Evolutionary conservation across 37 sponge, comb jelly and placozoan species (phyloP).

Genomic region (Cliona cf. orientalis): DNA sequence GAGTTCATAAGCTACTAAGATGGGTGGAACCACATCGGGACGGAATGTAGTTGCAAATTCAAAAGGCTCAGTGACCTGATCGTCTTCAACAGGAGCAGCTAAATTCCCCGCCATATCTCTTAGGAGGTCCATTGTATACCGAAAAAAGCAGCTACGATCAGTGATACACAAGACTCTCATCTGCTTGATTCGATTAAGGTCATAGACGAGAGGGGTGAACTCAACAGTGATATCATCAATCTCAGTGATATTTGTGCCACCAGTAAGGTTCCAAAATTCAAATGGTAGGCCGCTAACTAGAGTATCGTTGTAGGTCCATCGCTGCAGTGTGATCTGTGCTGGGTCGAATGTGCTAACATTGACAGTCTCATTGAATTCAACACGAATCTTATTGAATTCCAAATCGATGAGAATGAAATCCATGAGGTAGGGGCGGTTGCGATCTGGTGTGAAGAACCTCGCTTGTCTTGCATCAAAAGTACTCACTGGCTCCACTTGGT

Average conservation of each 20-base stretch:
- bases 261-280: slow-evolving; percentile 61
- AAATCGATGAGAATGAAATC: slow-evolving; percentile 78
- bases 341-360: slow-evolving; percentile 91
- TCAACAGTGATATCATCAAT: slow-evolving; percentile 78
- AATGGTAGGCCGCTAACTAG: slow-evolving; percentile 18
- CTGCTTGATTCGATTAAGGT: slow-evolving; percentile 86
- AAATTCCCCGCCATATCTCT: slow-evolving; percentile 88
- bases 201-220: slow-evolving; percentile 63
- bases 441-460: slow-evolving; percentile 68
- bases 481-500: slow-evolving; percentile 33
- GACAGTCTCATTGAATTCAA: slow-evolving; percentile 82
- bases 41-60: slow-evolving; percentile 52
- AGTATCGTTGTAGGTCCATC: slow-evolving; percentile 76
- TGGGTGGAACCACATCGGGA: slow-evolving; percentile 49
- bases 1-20: slow-evolving; percentile 57
- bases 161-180: slow-evolving; percentile 46
- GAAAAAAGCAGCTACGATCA: slow-evolving; percentile 64
- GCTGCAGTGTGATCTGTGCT: slow-evolving; percentile 75
- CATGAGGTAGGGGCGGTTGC: slow-evolving; percentile 50
- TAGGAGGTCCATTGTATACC: slow-evolving; percentile 60
- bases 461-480: slow-evolving; percentile 42
- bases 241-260: slow-evolving; percentile 59
- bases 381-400: slow-evolving; percentile 38
- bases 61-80: slow-evolving; percentile 8
- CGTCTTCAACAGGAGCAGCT: slow-evolving; percentile 31